Percentiles rank a stretch among this genome's conserved stretches.
phyloP scores from a whole-genome alignment of 2,797 vertebrate genomes.

The Acanthurus leucopareius region DNA sequence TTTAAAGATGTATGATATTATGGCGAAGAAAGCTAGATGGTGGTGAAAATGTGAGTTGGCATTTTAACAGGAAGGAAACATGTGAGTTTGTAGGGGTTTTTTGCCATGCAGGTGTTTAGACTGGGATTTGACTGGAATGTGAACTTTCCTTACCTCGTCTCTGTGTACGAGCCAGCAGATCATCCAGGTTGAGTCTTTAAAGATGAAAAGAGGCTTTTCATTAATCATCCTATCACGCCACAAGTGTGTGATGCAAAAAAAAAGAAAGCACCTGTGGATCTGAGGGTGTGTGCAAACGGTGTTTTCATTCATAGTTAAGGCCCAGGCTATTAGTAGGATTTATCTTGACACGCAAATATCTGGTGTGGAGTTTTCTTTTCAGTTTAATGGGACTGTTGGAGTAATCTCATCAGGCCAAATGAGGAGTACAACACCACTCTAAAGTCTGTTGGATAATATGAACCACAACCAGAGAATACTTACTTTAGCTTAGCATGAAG shows the following conservation, averaged over 20 bases:
- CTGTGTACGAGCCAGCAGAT: constrained; percentile 28
- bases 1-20: background rate
- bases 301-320: background rate
- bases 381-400: background rate
- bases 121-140: constrained; percentile 79
- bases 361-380: background rate
- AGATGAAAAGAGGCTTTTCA: constrained; percentile 64
- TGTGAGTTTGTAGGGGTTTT: constrained; percentile 41
- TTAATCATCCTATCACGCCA: constrained; percentile 53
- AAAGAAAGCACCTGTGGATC: constrained; percentile 64
- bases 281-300: constrained; percentile 22
- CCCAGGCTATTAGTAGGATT: constrained; percentile 10
- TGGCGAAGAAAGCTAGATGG: background rate
- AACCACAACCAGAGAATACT: background rate
- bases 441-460: background rate
- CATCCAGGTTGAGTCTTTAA: constrained; percentile 49
- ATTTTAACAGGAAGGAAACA: constrained; percentile 66
- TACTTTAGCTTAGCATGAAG: background rate
- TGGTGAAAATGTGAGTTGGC: constrained; percentile 15
- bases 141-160: constrained; percentile 55
- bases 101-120: constrained; percentile 81
- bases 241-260: background rate
- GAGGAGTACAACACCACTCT: background rate
- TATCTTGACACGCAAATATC: background rate
- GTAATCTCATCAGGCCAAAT: background rate